A percentile compares a stretch with the other conserved stretches of the same genome.
phyloP scores from a whole-genome alignment of 2,888 invertebrate genomes.

The Ectropis crepuscularia region DNA sequence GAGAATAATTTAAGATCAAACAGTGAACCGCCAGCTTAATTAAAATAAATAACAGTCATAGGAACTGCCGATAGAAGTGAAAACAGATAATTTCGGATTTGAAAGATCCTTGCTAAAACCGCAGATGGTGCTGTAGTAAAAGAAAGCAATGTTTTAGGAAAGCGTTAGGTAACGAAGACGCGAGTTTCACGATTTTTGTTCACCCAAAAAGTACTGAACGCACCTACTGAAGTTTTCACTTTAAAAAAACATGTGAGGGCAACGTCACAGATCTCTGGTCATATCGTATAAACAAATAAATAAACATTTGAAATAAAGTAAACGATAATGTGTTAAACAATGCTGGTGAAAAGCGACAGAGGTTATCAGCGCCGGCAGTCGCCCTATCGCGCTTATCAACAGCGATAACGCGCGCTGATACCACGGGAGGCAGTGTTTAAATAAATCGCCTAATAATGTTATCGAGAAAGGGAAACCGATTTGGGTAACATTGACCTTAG shows the following conservation, averaged over 20 bases:
- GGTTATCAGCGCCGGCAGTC: slow-evolving; percentile 73
- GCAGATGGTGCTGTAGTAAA: no score
- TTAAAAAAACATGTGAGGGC: not conserved
- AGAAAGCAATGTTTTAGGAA: no score
- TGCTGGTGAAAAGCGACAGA: slow-evolving; percentile 62
- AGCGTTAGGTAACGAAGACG: not conserved
- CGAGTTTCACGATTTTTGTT: not conserved
- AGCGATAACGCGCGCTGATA: slow-evolving; percentile 67
- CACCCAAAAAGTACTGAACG: no score
- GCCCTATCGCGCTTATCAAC: slow-evolving; percentile 70
- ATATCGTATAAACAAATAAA: slow-evolving; percentile 24
- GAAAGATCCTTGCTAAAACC: no score
- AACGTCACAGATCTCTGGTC: not conserved
- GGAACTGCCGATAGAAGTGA: no score
- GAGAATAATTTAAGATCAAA: no score
- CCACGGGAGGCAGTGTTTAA: slow-evolving; percentile 54
- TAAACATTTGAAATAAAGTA: slow-evolving; percentile 28
- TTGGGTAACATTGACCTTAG: slow-evolving; percentile 32
- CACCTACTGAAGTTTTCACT: not conserved
- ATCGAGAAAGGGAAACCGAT: slow-evolving; percentile 23
- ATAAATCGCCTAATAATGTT: slow-evolving; percentile 45
- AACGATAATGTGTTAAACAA: slow-evolving; percentile 47
- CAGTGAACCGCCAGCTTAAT: no score
- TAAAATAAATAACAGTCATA: no score
- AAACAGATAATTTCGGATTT: no score